Evolutionary conservation across 2,797 vertebrate species (phyloP).

Genomic region (Ispidina picta): DNA sequence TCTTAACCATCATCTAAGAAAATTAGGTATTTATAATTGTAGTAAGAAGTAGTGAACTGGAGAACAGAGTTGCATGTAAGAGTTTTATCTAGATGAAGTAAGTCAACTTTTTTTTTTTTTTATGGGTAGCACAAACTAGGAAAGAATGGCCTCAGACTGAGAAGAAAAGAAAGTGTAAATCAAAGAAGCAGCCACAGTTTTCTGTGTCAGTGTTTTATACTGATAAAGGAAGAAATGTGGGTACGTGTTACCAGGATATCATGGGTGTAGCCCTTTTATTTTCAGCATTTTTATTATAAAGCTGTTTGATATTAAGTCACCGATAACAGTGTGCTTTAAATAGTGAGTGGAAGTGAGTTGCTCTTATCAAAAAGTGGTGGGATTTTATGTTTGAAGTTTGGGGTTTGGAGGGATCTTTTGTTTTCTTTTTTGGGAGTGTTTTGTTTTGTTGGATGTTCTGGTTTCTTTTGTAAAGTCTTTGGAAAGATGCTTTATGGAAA

Average conservation of each 20-base stretch:
- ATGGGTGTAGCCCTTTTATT: background rate
- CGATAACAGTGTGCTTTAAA: background rate
- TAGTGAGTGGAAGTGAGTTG: background rate
- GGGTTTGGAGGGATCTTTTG: no score
- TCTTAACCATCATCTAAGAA: background rate
- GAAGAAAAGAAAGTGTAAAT: slow-evolving; percentile 43
- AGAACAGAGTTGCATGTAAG: background rate
- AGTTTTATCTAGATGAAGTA: background rate
- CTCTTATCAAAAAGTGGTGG: background rate
- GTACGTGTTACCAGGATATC: slow-evolving; percentile 47
- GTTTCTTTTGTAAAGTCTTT: background rate
- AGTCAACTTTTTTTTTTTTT: background rate
- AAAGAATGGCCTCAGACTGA: slow-evolving; percentile 17
- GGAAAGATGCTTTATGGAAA: background rate
- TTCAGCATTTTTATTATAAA: background rate
- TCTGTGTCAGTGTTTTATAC: slow-evolving; percentile 74
- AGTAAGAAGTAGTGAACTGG: background rate
- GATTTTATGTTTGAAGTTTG: background rate
- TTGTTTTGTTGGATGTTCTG: background rate
- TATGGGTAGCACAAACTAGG: slow-evolving; percentile 38
- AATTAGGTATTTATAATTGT: background rate
- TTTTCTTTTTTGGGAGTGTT: background rate
- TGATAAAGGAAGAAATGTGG: slow-evolving; percentile 71
- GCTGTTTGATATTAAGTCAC: background rate
- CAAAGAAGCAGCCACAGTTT: slow-evolving; percentile 25